phyloP scores from a whole-genome alignment of 2,113 vertebrate genomes.

The Hyperopisus bebe region DNA sequence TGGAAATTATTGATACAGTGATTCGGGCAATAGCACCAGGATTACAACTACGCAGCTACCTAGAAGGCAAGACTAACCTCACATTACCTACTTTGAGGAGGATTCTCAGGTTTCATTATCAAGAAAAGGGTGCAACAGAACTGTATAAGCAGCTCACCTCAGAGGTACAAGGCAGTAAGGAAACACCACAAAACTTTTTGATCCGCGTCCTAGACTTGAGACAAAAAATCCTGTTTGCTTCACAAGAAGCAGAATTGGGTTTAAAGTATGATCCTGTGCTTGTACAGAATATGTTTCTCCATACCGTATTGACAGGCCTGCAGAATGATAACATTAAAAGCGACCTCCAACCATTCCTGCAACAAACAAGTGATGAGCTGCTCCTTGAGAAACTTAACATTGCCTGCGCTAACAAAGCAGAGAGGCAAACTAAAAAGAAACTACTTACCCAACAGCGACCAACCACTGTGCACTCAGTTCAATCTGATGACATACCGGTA shows the following conservation, averaged over 20 bases:
- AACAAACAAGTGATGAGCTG: neutral
- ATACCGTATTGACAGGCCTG: neutral
- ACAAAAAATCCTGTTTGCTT: too few relatives aligned
- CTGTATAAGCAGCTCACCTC: too few relatives aligned
- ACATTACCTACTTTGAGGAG: too few relatives aligned
- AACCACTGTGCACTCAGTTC: neutral
- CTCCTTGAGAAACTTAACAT: neutral
- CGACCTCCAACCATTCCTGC: neutral
- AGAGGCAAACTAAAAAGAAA: neutral
- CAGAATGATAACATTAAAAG: neutral
- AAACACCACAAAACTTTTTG: too few relatives aligned
- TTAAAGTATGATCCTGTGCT: neutral
- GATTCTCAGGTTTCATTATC: too few relatives aligned
- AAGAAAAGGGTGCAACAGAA: too few relatives aligned
- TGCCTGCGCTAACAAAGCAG: neutral
- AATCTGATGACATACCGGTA: neutral
- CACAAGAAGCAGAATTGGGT: neutral
- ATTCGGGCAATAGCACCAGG: too few relatives aligned
- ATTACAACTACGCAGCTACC: too few relatives aligned
- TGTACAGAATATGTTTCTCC: neutral
- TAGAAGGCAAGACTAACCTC: too few relatives aligned
- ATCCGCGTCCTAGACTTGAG: too few relatives aligned
- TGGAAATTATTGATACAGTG: too few relatives aligned
- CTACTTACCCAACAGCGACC: neutral
- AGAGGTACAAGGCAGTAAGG: too few relatives aligned